Evolutionary conservation across 2,113 vertebrate species (phyloP), one percentile per base, ranked within the genome.

Genomic region (Donacobius atricapilla): DNA sequence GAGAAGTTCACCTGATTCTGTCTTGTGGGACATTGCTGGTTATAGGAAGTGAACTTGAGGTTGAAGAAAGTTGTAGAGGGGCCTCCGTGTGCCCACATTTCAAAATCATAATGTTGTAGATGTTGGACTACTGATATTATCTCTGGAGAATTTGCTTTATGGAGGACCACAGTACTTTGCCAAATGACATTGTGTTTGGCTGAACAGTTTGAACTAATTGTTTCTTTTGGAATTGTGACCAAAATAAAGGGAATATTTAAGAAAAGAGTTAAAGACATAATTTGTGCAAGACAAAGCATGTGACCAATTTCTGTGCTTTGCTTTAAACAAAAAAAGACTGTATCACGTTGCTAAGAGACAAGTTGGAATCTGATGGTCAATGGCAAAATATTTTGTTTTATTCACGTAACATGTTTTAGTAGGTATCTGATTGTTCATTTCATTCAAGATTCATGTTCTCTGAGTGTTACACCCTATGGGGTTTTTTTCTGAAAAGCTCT

Each of bases 181-280:
- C 87, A 97, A 69, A 45, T 69, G 53, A 91, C 89, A 80, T 50
- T 75, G 84, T 84, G 24, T 91, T 95, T 95, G 94, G 96, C 94
- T 56, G 90, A 90, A 90, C 51, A 89, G 40, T 89, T 89, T 51
- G 64, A 95, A 93, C 80, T 87, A 90, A 82, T 92, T 75, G 56
- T 93, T 93, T 90, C 51, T 83, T 77, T 90, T 90, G 86, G 92
- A 86, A 89, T 91, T 94, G 73, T 50, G 81, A 84, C 91, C 65
- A 95, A 84, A 97, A 92, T 71, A 92, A 96, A 95, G 65, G 50
- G 64, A 93, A 85, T 91, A 64, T 71, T 85, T 86, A 92, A 90
- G 80, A 90, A 95, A 96, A 69, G 64, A 93, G 44, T 86, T 94
- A 65, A 92, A 81, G 84, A 93, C 25, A 54, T 48, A 47, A 22